These are phyloP conservation scores for Rhagoletis pomonella DNA, from an alignment of 1,140 invertebrate genomes.

Conservation along the genomic window DNA sequence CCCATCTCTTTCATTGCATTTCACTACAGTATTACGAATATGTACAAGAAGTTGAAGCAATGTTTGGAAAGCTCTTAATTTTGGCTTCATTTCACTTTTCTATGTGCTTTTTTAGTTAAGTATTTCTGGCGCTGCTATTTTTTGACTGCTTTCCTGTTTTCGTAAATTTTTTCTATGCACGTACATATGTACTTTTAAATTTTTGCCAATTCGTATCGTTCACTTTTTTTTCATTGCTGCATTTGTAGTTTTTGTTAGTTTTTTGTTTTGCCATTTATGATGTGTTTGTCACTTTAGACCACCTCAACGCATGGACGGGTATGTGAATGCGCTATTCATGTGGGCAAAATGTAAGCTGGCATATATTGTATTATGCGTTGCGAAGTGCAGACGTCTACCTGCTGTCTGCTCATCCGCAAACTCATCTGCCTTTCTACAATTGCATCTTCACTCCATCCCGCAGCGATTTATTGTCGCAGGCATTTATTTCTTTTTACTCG, in stretches of 20 bases:
- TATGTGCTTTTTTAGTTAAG: not conserved
- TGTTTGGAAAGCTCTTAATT: not conserved
- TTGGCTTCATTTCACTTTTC: constrained; percentile 20
- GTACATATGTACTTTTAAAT: not conserved
- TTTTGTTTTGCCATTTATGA: not conserved
- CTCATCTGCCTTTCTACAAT: not conserved
- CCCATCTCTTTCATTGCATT: not conserved
- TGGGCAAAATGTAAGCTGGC: not conserved
- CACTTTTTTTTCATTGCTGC: constrained; percentile 8
- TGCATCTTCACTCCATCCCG: not conserved
- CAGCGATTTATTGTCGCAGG: too few species aligned
- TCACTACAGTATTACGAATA: not conserved
- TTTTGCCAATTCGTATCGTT: not conserved
- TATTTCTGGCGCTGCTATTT: not conserved
- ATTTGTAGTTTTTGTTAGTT: too few species aligned
- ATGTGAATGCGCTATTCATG: not conserved
- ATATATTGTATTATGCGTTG: not conserved
- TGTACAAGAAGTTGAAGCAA: too few species aligned
- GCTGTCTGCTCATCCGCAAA: not conserved
- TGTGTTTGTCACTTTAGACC: not conserved
- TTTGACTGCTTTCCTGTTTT: not conserved
- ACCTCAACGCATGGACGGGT: not conserved
- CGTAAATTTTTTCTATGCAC: not conserved
- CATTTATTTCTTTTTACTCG: too few species aligned
- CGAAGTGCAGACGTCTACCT: not conserved